A percentile compares a stretch with the other conserved stretches of the same genome.
Conservation (phyloP, 2,797 vertebrate genomes). For the Acestrorhynchus altus region DNA sequence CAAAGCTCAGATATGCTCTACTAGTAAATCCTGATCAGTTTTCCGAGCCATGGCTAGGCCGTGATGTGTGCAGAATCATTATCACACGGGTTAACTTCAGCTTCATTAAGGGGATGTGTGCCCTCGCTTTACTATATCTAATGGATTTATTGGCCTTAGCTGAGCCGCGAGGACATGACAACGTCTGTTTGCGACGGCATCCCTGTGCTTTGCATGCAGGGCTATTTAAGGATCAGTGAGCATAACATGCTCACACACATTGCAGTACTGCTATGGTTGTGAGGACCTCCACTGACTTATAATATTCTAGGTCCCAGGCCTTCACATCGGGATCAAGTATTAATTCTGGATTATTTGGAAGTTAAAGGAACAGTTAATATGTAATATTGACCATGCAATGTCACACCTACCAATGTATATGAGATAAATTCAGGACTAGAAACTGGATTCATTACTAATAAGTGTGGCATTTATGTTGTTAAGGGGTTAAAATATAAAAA, state of each 20-base stretch:
- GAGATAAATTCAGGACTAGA: no score
- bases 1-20: constrained; percentile 22
- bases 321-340: no score
- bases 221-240: constrained; percentile 36
- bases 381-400: no score
- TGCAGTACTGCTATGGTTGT: background rate
- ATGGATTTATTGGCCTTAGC: constrained; percentile 35
- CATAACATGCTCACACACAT: constrained; percentile 5
- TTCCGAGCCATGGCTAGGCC: background rate
- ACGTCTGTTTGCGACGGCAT: constrained; percentile 33
- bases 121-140: constrained; percentile 19
- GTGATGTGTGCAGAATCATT: constrained; percentile 9
- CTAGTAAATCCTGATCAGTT: constrained; percentile 27
- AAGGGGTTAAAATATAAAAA: no score
- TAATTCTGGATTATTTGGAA: no score
- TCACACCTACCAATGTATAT: no score
- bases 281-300: background rate
- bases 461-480: no score
- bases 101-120: constrained; percentile 8
- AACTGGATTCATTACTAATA: no score
- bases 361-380: no score
- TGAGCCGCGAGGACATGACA: constrained; percentile 6
- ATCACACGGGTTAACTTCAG: background rate
- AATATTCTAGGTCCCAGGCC: no score
- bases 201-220: background rate